Conservation (phyloP, 2,888 invertebrate genomes). For the Resseliella maxima region DNA sequence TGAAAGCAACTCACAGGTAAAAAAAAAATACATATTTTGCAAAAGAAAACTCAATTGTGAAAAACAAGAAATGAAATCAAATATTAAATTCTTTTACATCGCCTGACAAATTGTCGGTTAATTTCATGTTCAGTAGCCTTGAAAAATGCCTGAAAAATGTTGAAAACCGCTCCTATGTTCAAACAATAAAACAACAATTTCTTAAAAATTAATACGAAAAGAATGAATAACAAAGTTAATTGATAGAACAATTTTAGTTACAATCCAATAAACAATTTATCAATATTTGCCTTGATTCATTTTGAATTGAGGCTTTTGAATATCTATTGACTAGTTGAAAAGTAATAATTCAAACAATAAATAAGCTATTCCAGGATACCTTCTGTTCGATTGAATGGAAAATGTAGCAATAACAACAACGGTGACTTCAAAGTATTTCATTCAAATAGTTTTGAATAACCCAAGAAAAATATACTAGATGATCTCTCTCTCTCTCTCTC, state of each 20-base stretch:
- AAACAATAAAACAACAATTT: neutral
- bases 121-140: no score
- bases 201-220: neutral
- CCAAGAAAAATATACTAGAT: no score
- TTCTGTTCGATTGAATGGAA: conserved; percentile 24
- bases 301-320: neutral
- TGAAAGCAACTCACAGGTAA: no score
- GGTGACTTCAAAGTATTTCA: conserved; percentile 27
- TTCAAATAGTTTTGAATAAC: no score
- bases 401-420: neutral
- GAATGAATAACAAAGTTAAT: conserved; percentile 4
- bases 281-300: neutral
- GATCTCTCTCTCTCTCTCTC: no score
- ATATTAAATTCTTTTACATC: no score
- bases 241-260: neutral
- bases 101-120: no score
- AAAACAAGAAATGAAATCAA: no score
- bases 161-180: neutral
- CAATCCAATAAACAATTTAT: conserved; percentile 8
- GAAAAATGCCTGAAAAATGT: no score
- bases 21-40: no score
- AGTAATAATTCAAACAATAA: neutral
- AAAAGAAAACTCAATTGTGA: no score
- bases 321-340: neutral
- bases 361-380: neutral